A percentile compares a stretch with the other conserved stretches of the same genome.
Conservation (phyloP, 2,113 vertebrate species). For the Progne subis region DNA sequence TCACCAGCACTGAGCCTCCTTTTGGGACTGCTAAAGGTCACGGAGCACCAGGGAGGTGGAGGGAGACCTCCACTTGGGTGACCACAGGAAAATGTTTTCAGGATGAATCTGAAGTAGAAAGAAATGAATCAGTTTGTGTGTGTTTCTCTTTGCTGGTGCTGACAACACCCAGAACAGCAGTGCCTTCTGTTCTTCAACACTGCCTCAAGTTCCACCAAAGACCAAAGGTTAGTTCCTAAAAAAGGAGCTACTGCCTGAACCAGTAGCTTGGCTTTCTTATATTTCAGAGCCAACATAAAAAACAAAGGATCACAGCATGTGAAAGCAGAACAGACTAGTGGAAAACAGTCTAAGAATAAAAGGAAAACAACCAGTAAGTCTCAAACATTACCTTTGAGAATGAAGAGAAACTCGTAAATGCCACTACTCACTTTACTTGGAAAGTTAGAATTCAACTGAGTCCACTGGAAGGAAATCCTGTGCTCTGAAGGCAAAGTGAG, state of each 20-base stretch:
- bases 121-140: not conserved
- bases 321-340: not conserved
- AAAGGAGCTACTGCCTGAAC: not conserved
- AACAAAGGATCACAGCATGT: not conserved
- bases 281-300: not conserved
- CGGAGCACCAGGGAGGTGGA: not conserved
- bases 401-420: not conserved
- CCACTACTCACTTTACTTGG: not conserved
- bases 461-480: not conserved
- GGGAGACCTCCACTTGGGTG: not conserved
- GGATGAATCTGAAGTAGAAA: not conserved
- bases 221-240: conserved; percentile 6
- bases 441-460: not conserved
- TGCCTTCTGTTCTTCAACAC: not conserved
- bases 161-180: not conserved
- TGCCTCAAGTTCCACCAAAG: not conserved
- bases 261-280: not conserved
- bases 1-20: not conserved
- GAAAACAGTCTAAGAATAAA: not conserved
- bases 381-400: not conserved
- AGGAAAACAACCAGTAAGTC: not conserved
- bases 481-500: not conserved
- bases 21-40: not conserved
- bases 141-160: not conserved
- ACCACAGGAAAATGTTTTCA: not conserved